phyloP scores from a whole-genome alignment of 2,888 invertebrate genomes.

The Mythimna vitellina region DNA sequence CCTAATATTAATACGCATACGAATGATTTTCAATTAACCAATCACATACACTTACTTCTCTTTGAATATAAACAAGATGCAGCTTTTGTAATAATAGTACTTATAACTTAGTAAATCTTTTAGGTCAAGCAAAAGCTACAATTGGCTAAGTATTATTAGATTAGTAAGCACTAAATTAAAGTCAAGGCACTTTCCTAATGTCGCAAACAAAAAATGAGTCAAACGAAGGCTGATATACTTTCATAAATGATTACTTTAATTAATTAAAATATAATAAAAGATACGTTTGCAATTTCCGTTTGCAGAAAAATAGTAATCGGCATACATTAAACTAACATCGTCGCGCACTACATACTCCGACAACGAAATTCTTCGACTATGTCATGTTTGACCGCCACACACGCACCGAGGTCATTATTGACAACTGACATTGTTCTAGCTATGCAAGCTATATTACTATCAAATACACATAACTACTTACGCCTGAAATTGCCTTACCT shows the following conservation, averaged over 20 bases:
- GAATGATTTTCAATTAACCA: slow-evolving; percentile 32
- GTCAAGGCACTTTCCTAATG: slow-evolving; percentile 53
- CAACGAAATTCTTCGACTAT: slow-evolving; percentile 83
- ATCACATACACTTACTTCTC: slow-evolving; percentile 20
- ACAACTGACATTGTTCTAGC: slow-evolving; percentile 88
- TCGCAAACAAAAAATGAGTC: slow-evolving; percentile 44
- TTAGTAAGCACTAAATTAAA: slow-evolving; percentile 44
- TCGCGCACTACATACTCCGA: slow-evolving; percentile 83
- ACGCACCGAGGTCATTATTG: slow-evolving; percentile 86
- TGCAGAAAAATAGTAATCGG: not conserved
- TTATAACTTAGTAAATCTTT: slow-evolving; percentile 49
- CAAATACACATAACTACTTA: slow-evolving; percentile 66
- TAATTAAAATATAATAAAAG: slow-evolving; percentile 30
- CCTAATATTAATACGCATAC: slow-evolving; percentile 14
- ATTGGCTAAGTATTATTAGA: slow-evolving; percentile 51
- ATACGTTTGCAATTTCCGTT: slow-evolving; percentile 19
- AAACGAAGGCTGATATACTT: slow-evolving; percentile 42
- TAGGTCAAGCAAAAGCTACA: slow-evolving; percentile 56
- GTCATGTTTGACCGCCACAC: slow-evolving; percentile 78
- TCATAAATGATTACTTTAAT: slow-evolving; percentile 28
- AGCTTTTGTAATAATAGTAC: slow-evolving; percentile 54
- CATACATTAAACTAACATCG: slow-evolving; percentile 63
- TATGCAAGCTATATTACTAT: slow-evolving; percentile 68
- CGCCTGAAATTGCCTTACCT: slow-evolving; percentile 76
- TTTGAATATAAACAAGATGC: slow-evolving; percentile 13